phyloP scores from a whole-genome alignment of 2,888 invertebrate genomes.

The Octonoba sinensis region DNA sequence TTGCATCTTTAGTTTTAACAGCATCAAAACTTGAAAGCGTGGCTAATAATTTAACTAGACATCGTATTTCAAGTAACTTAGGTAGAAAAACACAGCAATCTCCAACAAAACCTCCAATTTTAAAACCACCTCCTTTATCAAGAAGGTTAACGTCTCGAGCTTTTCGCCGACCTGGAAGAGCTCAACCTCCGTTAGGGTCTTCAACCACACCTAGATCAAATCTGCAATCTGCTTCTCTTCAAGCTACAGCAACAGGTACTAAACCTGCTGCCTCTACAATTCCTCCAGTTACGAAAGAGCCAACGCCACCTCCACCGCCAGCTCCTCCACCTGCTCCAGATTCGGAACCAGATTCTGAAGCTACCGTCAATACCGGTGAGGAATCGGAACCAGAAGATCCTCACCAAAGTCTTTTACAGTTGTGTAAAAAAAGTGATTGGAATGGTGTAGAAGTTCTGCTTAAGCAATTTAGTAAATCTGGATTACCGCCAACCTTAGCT shows the following conservation, averaged over 20 bases:
- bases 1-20: constrained; percentile 48
- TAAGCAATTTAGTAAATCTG: constrained; percentile 64
- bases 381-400: constrained; percentile 41
- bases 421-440: constrained; percentile 66
- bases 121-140: constrained; percentile 48
- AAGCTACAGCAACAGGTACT: constrained; percentile 24
- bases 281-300: constrained; percentile 17
- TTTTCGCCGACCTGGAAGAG: constrained; percentile 30
- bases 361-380: constrained; percentile 24
- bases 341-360: constrained; percentile 28
- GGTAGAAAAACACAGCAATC: constrained; percentile 21
- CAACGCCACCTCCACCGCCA: constrained; percentile 5
- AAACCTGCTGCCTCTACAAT: constrained; percentile 20
- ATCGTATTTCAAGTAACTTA: constrained; percentile 20
- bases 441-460: constrained; percentile 65
- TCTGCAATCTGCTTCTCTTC: constrained; percentile 16
- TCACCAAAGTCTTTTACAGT: constrained; percentile 20
- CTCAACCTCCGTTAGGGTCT: constrained; percentile 22
- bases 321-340: constrained; percentile 12
- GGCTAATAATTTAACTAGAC: constrained; percentile 39
- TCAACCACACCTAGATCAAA: constrained; percentile 9
- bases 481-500: constrained; percentile 34
- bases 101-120: constrained; percentile 9
- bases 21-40: constrained; percentile 47
- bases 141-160: constrained; percentile 38